A percentile compares a stretch with the other conserved stretches of the same genome.
Evolutionary conservation across 2,113 vertebrate genomes (phyloP).

Genomic region (Emydura subglobosa): DNA sequence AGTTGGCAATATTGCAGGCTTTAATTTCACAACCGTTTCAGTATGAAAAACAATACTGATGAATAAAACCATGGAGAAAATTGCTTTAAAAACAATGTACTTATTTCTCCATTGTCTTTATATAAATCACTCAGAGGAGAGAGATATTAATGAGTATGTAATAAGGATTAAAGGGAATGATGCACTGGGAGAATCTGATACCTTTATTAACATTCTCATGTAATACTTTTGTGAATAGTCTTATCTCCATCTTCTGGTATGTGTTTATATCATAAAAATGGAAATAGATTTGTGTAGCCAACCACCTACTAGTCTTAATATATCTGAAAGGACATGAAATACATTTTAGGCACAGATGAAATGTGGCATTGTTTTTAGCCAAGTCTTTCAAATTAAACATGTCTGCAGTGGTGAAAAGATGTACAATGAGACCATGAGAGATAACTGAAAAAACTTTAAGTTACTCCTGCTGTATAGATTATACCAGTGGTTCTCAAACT

Average conservation of each 20-base stretch:
- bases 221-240: neutral
- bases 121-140: neutral
- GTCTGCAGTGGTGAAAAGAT: neutral
- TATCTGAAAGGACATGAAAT: neutral
- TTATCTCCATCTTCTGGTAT: neutral
- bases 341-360: neutral
- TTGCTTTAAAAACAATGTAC: neutral
- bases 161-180: neutral
- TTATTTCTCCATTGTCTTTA: neutral
- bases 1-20: neutral
- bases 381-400: neutral
- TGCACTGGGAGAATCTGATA: fast-evolving
- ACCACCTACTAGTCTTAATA: neutral
- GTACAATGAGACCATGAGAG: neutral
- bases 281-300: neutral
- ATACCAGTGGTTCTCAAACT: neutral
- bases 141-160: neutral
- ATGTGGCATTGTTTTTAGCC: neutral
- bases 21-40: neutral
- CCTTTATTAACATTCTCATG: neutral
- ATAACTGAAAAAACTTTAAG: neutral
- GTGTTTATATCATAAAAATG: neutral
- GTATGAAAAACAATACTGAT: neutral
- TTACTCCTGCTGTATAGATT: neutral
- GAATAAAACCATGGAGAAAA: neutral